Conservation (phyloP, 2,797 vertebrate species). For the Petrocephalus sullivani region DNA sequence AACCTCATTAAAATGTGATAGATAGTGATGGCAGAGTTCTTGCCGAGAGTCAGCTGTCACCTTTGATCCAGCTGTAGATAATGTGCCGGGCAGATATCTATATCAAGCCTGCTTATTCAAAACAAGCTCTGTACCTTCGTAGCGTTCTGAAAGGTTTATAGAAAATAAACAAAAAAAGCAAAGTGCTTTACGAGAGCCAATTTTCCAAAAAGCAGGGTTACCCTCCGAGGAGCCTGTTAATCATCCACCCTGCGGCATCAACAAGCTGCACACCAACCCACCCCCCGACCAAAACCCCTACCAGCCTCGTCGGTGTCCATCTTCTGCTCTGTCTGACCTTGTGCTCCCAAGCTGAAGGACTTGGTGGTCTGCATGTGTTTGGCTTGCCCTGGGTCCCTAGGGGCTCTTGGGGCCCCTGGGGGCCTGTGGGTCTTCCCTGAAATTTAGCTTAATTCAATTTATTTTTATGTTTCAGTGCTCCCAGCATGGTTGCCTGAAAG, state of each 20-base stretch:
- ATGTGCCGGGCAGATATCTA: neutral
- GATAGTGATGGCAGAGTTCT: neutral
- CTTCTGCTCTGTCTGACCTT: neutral
- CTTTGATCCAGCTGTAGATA: conserved; percentile 19
- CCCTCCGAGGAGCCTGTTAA: neutral
- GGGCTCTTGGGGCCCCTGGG: neutral
- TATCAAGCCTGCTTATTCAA: neutral
- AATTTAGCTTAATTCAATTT: conserved; percentile 5
- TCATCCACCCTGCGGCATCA: neutral
- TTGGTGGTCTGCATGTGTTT: neutral
- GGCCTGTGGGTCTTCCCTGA: neutral
- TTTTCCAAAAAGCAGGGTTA: neutral
- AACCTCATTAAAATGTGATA: conserved; percentile 12
- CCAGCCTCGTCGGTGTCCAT: neutral
- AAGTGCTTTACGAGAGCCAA: conserved; percentile 1
- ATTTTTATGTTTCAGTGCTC: neutral
- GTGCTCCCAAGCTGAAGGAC: neutral
- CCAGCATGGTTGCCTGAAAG: neutral
- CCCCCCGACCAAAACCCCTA: neutral
- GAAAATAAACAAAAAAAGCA: conserved; percentile 18
- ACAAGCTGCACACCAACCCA: neutral
- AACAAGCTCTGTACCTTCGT: neutral
- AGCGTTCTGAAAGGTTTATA: conserved; percentile 17
- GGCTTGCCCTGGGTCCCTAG: neutral
- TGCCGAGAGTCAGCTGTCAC: conserved; percentile 9